These are phyloP conservation scores for Iguana delicatissima DNA, from an alignment of 2,797 vertebrate species.

Conservation along the genomic window DNA sequence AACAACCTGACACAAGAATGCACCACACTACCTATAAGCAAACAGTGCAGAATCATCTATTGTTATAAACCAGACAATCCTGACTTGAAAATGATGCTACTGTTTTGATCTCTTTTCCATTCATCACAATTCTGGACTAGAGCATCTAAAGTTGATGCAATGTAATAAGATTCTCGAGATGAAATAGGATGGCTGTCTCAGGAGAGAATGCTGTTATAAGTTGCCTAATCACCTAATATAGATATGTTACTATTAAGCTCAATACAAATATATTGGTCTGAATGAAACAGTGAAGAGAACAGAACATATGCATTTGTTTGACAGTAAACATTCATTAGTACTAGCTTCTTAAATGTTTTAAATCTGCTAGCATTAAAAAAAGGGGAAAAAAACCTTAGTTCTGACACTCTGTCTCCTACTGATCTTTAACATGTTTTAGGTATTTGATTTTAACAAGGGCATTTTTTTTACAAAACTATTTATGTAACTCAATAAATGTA, in stretches of 20 bases:
- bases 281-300: conserved; percentile 76
- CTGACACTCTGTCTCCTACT: conserved; percentile 46
- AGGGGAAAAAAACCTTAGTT: conserved; percentile 63
- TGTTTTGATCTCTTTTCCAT: conserved; percentile 80
- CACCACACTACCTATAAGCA: conserved; percentile 72
- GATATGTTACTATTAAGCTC: conserved; percentile 65
- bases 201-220: conserved; percentile 79
- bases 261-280: conserved; percentile 80
- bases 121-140: conserved; percentile 79
- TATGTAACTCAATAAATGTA: background rate
- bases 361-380: conserved; percentile 60
- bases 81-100: conserved; percentile 77
- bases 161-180: conserved; percentile 68
- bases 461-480: background rate
- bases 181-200: conserved; percentile 67
- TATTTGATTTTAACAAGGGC: background rate
- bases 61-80: conserved; percentile 63
- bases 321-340: conserved; percentile 75
- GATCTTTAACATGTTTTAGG: conserved; percentile 33
- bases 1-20: conserved; percentile 82
- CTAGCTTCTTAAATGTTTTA: conserved; percentile 71
- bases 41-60: conserved; percentile 78
- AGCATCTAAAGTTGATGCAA: conserved; percentile 72
- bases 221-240: conserved; percentile 76
- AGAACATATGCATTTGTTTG: conserved; percentile 71